phyloP scores from a whole-genome alignment of 2,888 invertebrate genomes.

The Eupithecia centaureata region DNA sequence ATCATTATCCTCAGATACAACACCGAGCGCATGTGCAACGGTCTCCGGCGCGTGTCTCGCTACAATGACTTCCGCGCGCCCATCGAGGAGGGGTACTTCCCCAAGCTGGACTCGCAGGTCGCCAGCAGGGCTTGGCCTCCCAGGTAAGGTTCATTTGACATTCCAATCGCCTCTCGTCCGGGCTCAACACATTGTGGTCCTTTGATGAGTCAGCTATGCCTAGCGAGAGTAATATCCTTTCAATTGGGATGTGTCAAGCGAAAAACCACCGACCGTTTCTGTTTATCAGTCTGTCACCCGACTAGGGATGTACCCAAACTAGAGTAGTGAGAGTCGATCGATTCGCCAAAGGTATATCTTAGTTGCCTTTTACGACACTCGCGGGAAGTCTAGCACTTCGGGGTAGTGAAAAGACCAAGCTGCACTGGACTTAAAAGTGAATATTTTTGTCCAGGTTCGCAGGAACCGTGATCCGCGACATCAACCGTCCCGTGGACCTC shows the following conservation, averaged over 20 bases:
- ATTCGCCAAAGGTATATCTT: too few relatives aligned
- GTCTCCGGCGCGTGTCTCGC: conserved; percentile 85
- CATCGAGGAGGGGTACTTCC: conserved; percentile 92
- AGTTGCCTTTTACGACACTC: too few relatives aligned
- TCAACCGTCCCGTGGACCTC: conserved; percentile 88
- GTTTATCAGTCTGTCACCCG: too few relatives aligned
- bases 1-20: conserved; percentile 85
- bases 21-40: conserved; percentile 89
- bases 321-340: too few relatives aligned
- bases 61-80: conserved; percentile 87
- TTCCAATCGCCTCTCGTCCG: background rate
- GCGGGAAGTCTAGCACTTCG: too few relatives aligned
- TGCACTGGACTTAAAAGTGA: too few relatives aligned
- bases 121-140: conserved; percentile 91
- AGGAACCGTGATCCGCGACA: conserved; percentile 81
- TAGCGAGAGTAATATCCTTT: too few relatives aligned
- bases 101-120: conserved; percentile 91
- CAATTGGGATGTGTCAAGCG: too few relatives aligned
- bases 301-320: too few relatives aligned
- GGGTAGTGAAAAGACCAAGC: too few relatives aligned
- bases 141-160: conserved; percentile 67
- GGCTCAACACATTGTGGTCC: background rate
- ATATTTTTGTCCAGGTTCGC: conserved; percentile 66
- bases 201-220: background rate
- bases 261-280: too few relatives aligned